Base-by-base conservation (phyloP, 2,888 invertebrate genomes). In the Amphimallon solstitiale region DNA sequence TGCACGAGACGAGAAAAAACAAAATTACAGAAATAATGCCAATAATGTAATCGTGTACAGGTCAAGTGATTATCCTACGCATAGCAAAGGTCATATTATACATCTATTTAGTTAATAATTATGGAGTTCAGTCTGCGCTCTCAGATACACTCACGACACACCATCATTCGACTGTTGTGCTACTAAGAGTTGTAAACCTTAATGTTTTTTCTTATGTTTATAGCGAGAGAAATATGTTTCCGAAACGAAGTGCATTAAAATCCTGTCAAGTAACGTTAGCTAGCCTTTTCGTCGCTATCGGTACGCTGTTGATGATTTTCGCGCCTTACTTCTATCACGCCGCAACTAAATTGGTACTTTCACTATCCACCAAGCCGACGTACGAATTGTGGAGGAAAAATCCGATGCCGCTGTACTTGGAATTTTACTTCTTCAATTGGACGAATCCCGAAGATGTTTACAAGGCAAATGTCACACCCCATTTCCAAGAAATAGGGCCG, bases 381-480 rank as follows among this genome's bases (percentile, higher is more conserved):
- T 93, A 85, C 80, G 84, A 86, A 1, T 80, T 90, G 51, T 95
- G 95, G 95, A 85, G 87, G 75, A 87, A 85, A 45, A 89, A 90
- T 0, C 85, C 87, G 0, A 80, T 91, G 34, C 87, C 89, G 0
- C 80, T 92, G 12, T 85, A 82, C 74, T 81, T 92, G 72, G 89
- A 92, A 72, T 84, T 93, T 65, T 90, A 88, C 76, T 84, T 92
- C 71, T 92, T 88, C 81, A 93, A 93, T 80, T 93, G 93, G 93
- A 92, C 92, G 2, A 93, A 93, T 80, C 87, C 92, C 0, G 85
- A 89, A 10, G 86, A 88, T 54, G 86, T 88, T 35, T 85, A 86
- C 1, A 86, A 86, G 15, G 83, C 83, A 62, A 83, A 82, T 4
- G 79, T 78, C 1, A 89, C 89, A 70, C 89, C 89, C 0, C 84